Percentiles rank a stretch among this genome's conserved stretches.
Evolutionary conservation across 1,140 invertebrate species (phyloP).

Genomic region (Aradophagus sp.): DNA sequence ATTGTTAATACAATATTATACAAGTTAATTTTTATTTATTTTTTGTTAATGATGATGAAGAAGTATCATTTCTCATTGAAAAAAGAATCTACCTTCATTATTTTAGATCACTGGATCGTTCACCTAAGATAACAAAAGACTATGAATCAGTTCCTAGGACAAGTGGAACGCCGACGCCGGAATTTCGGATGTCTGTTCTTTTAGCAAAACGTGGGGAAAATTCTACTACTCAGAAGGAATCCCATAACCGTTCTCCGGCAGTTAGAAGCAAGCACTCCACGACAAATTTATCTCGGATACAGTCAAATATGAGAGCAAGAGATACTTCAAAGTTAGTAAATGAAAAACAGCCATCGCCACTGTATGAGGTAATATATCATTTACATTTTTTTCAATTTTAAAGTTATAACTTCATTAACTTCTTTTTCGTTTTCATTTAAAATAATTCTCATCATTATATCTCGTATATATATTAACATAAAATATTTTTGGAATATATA

Average conservation of each 20-base stretch:
- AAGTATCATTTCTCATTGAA: too few species aligned
- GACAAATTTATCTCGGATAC: slow-evolving; percentile 67
- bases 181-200: slow-evolving; percentile 83
- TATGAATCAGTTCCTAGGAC: slow-evolving; percentile 65
- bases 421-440: too few species aligned
- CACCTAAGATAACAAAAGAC: slow-evolving; percentile 70
- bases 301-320: slow-evolving; percentile 66
- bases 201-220: slow-evolving; percentile 81
- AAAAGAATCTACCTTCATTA: too few species aligned
- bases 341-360: slow-evolving; percentile 73
- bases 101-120: slow-evolving; percentile 66
- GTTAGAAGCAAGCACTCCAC: slow-evolving; percentile 66
- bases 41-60: slow-evolving; percentile 23
- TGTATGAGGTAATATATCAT: slow-evolving; percentile 38
- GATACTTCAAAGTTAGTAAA: slow-evolving; percentile 77
- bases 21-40: slow-evolving; percentile 2
- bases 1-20: slow-evolving; percentile 19
- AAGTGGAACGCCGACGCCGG: slow-evolving; percentile 67
- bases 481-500: too few species aligned
- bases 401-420: too few species aligned
- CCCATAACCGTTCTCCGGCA: slow-evolving; percentile 68
- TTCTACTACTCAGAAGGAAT: slow-evolving; percentile 67
- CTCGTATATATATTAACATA: too few species aligned
- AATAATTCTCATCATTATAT: too few species aligned
- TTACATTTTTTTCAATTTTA: too few species aligned